Base-by-base conservation (phyloP, 2,888 invertebrate genomes). In the Pristionchus entomophagus region DNA sequence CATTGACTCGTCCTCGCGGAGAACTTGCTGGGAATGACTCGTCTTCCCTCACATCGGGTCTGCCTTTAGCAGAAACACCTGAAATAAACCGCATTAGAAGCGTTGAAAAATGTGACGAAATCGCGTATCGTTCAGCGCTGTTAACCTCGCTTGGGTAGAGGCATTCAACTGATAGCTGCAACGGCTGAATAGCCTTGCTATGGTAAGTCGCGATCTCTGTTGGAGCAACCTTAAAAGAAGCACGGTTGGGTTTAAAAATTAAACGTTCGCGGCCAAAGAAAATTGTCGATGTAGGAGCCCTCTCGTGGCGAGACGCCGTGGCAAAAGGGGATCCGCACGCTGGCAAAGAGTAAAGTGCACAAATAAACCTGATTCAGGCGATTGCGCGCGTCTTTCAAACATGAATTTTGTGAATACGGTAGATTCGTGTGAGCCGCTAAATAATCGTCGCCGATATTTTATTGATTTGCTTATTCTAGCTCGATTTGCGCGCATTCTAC, bases 91-190 rank as follows among this genome's bases (percentile, higher is more conserved):
- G 6, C 49, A 17, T 49, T 80, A 3, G 5, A 4, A 51, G 19
- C 19, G 26, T 69, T 22, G 22, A 10, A 8, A 41, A 19, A 6
- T 10, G 26, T 73, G 41, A 73, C 73, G 73, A 73, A 73, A 73
- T 73, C 73, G 32, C 41, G 38, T 8, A 41, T 41, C 45, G 3
- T 41, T 45, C n/a, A 10, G 8, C 14, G 38, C 17, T 45, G 29
- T 17, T 80, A 80, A 82, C 82, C 82, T 82, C 82, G 35, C 59
- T 59, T 82, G 59, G 82, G n/a, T 41, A 59, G 82, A 82, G 82
- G 82, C 82, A 82, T 82, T 41, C 41, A 59, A 38, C 17, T 80
- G 78, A 80, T 14, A 29, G n/a, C 41, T 49, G 32, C 73, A 41
- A 73, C 26, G 10, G 41, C 73, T 45, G 45, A 6, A 10, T 22